A percentile compares a stretch with the other conserved stretches of the same genome.
Evolutionary conservation across 2,888 invertebrate species (phyloP).

Genomic region (Brenthis hecate): DNA sequence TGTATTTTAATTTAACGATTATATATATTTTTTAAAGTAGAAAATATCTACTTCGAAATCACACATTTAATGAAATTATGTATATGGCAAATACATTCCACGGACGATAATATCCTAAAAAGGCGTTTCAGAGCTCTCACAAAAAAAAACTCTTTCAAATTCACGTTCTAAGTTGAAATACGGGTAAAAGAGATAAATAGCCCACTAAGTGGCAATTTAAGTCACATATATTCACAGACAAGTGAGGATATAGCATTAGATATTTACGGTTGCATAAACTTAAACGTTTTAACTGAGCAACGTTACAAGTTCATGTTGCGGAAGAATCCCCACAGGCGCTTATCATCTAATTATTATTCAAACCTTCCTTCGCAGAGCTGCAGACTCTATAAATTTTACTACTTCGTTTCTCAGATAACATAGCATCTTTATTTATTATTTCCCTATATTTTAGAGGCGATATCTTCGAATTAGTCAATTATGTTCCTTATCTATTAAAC

Average conservation of each 20-base stretch:
- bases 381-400: conserved; percentile 24
- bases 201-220: conserved; percentile 6
- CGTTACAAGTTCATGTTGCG: conserved; percentile 39
- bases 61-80: too few relatives aligned
- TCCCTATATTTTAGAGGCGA: conserved; percentile 5
- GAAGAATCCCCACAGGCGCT: conserved; percentile 47
- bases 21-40: too few relatives aligned
- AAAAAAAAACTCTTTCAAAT: not conserved
- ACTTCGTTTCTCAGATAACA: conserved; percentile 15
- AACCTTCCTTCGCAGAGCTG: conserved; percentile 26
- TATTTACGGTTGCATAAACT: conserved; percentile 23
- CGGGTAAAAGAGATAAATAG: conserved; percentile 18
- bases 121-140: too few relatives aligned
- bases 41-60: too few relatives aligned
- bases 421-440: conserved; percentile 24
- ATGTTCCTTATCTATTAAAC: not conserved
- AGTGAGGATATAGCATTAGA: conserved; percentile 4
- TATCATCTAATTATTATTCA: conserved; percentile 54
- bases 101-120: too few relatives aligned
- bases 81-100: too few relatives aligned
- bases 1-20: too few relatives aligned
- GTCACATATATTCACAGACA: conserved; percentile 7
- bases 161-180: conserved; percentile 9
- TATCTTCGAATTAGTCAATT: conserved; percentile 21
- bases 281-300: conserved; percentile 28